Evolutionary conservation across 2,888 invertebrate genomes (phyloP), one percentile per base, ranked within the genome.

Genomic region (Plebejus argus): DNA sequence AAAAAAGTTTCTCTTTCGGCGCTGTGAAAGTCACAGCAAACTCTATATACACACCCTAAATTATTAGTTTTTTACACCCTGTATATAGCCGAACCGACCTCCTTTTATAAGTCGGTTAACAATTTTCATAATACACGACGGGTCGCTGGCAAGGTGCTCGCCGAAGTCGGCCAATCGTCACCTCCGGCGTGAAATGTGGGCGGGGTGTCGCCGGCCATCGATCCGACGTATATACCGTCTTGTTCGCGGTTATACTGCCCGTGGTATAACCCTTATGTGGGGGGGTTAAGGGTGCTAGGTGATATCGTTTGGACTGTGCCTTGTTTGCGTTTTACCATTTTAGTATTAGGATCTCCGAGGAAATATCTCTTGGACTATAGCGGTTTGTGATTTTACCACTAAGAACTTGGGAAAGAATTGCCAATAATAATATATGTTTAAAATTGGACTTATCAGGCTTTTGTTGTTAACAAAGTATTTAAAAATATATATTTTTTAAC

Each of bases 131-230:
- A 70, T n/a, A 1, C 20, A 70, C 35, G 4, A 72, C 2, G 23
- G 72, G 39, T 23, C 23, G 12, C 45, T 39, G 70, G 70, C 39
- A 23, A 49, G 23, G 56, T 81, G 83, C 82, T 82, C 81, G 82
- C 78, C 28, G 83, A 82, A 83, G 83, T 84, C 87, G 88, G 87
- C 93, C 93, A 93, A 93, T 93, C 93, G 88, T 90, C 93, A 93
- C 93, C 90, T 90, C 80, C 86, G 89, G 93, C 88, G 93, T 91
- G 91, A 93, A 93, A 88, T 84, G 91, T 88, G 84, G 93, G 93
- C 91, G 93, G 84, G 84, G 92, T 88, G 85, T 87, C 83, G 90
- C 80, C 82, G 85, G 35, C 56, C 83, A 84, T 83, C 86, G 83
- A 85, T 53, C 86, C 84, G 84, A 79, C 20, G 28, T 66, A 23